These are phyloP conservation scores for Aramus guarauna DNA, from an alignment of 2,113 vertebrate species.

Conservation along the genomic window DNA sequence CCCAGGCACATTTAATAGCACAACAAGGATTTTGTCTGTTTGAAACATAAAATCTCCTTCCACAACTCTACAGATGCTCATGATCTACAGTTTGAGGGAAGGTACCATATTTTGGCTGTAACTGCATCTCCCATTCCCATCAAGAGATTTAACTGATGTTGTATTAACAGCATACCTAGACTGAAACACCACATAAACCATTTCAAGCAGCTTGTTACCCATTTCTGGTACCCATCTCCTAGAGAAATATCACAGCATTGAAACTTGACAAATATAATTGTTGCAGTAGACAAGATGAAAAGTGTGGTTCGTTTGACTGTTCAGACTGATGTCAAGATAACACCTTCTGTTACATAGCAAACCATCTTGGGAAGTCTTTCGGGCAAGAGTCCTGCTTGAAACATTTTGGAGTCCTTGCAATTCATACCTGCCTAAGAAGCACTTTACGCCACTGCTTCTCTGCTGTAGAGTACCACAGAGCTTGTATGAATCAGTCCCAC, in stretches of 20 bases:
- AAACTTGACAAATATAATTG: background rate
- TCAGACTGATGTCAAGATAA: background rate
- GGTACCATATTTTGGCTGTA: background rate
- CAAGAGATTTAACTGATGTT: background rate
- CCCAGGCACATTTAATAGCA: background rate
- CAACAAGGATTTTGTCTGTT: background rate
- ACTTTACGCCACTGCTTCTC: background rate
- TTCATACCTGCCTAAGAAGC: background rate
- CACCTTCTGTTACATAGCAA: background rate
- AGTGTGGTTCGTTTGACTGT: background rate
- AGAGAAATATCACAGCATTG: background rate
- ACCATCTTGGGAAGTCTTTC: background rate
- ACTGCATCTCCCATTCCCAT: background rate
- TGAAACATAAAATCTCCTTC: background rate
- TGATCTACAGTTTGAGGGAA: background rate
- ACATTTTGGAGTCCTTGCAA: background rate
- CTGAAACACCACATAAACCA: background rate
- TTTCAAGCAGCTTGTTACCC: background rate
- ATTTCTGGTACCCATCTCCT: background rate
- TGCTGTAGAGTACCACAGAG: background rate
- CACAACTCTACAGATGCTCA: background rate
- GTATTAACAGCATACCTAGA: background rate
- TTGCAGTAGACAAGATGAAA: background rate
- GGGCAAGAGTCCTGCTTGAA: background rate
- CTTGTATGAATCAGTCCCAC: background rate